Conservation (phyloP, 2,797 vertebrate species). For the Myotis planiceps region DNA sequence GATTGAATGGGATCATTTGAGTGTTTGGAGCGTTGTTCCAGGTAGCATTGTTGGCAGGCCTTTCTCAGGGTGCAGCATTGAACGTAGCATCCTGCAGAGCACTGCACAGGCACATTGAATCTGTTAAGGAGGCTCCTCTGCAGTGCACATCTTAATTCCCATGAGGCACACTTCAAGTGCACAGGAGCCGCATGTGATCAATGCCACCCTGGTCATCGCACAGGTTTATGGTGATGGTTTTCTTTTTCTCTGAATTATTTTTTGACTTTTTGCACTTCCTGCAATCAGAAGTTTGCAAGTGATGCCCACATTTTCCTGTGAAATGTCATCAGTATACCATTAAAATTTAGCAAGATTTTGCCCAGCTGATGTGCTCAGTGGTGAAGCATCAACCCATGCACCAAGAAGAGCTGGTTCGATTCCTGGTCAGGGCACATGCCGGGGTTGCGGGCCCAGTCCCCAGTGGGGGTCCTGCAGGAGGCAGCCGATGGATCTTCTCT, state of each 20-base stretch:
- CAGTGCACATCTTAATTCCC: background rate
- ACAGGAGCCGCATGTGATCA: background rate
- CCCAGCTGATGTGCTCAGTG: too few relatives aligned
- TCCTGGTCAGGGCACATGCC: too few relatives aligned
- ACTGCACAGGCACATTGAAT: background rate
- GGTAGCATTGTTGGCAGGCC: background rate
- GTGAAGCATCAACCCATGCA: too few relatives aligned
- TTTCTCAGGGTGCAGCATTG: background rate
- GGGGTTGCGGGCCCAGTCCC: too few relatives aligned
- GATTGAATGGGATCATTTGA: background rate
- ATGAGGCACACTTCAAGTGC: background rate
- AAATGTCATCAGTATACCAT: background rate
- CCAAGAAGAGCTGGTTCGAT: too few relatives aligned
- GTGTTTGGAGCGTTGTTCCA: background rate
- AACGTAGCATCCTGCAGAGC: background rate
- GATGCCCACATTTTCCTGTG: constrained; percentile 8
- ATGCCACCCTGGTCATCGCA: background rate
- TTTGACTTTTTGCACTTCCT: constrained; percentile 46
- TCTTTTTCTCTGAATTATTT: background rate
- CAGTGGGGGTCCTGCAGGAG: too few relatives aligned
- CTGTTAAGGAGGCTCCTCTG: background rate
- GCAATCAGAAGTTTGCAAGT: background rate
- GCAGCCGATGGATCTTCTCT: too few relatives aligned
- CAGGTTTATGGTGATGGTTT: background rate
- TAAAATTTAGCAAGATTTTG: constrained; percentile 40